Base-by-base conservation (phyloP, 2,113 vertebrate species). In the Barnardius zonarius region DNA sequence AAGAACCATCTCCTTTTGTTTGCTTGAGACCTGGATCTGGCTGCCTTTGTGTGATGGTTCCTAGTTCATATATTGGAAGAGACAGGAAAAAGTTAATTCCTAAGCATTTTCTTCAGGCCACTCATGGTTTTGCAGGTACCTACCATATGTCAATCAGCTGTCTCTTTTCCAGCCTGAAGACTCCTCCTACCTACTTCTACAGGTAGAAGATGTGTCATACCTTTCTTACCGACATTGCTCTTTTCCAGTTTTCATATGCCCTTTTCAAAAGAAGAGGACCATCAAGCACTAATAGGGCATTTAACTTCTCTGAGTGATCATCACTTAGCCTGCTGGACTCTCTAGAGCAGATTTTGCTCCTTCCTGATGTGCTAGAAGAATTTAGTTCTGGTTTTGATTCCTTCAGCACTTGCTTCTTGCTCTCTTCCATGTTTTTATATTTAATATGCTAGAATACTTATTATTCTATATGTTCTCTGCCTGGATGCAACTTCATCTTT, bases 371-470 rank as follows among this genome's bases (percentile, higher is more conserved):
- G 24, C 52, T 68, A 44, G 28, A 86, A 68, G 28, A 91, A 64
- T 64, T 88, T 52, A 67, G 7, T 35, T 39, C 51, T 59, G 22
- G 14, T 46, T 81, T 77, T 77, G 19, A 66, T 31, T 46, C 23
- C 17, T 68, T 77, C 54, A 55, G 24, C 39, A 51, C 68, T 95
- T 84, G 6, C 8, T 86, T 48, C 30, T 70, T 54, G 6, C 12
- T 61, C 25, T 85, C 16, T 82, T 81, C 52, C 54, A 22, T 8
- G 15, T 25, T 86, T 86, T 77, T 37, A 49, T 61, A 31, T 61
- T 69, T 0, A 0, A 22, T 81, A 39, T 51, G 22, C 25, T 55
- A 84, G 19, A 83, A 64, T 24, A 10, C 0, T 0, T 55, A 37
- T 61, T n/a, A 37, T 16, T 64, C 14, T 37, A 9, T 35, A 28